A percentile compares a stretch with the other conserved stretches of the same genome.
Evolutionary conservation across 2,888 invertebrate genomes (phyloP).

Genomic region (Kryphioiulus occultus): DNA sequence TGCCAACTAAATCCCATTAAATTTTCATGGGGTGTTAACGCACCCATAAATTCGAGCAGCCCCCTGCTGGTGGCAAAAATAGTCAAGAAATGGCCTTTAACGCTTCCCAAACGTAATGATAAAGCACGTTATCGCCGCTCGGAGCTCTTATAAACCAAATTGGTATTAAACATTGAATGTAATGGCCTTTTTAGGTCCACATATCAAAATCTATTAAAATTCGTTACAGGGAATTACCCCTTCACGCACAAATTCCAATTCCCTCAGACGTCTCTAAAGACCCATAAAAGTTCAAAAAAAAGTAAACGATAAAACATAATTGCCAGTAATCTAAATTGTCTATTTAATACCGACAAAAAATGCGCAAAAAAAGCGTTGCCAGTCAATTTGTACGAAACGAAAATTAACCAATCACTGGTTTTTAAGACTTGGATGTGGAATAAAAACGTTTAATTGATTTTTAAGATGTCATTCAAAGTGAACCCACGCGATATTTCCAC

Average conservation of each 20-base stretch:
- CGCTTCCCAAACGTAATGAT: neutral
- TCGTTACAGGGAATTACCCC: conserved; percentile 7
- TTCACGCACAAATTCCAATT: conserved; percentile 3
- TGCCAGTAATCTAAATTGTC: neutral
- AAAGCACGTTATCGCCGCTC: conserved; percentile 15
- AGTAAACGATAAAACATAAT: conserved; percentile 19
- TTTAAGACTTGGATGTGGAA: neutral
- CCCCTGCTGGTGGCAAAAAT: conserved; percentile 16
- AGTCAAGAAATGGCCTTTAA: neutral
- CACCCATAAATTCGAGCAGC: conserved; percentile 39
- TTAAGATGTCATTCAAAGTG: conserved; percentile 1
- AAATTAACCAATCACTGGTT: neutral
- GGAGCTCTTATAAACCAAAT: conserved; percentile 27
- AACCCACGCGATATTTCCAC: neutral
- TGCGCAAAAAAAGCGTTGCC: neutral
- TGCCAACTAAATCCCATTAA: conserved; percentile 28
- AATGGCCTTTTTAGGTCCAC: neutral
- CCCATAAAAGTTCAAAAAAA: neutral
- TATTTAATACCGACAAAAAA: neutral
- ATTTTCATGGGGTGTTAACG: conserved; percentile 33
- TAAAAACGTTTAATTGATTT: neutral
- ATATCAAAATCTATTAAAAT: conserved; percentile 39
- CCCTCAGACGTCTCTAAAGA: neutral
- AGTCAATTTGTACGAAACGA: neutral
- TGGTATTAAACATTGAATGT: conserved; percentile 35